These are phyloP conservation scores for Mnemiopsis leidyi DNA, from an alignment of 37 sponge, comb jelly and placozoan species.

Conservation along the genomic window DNA sequence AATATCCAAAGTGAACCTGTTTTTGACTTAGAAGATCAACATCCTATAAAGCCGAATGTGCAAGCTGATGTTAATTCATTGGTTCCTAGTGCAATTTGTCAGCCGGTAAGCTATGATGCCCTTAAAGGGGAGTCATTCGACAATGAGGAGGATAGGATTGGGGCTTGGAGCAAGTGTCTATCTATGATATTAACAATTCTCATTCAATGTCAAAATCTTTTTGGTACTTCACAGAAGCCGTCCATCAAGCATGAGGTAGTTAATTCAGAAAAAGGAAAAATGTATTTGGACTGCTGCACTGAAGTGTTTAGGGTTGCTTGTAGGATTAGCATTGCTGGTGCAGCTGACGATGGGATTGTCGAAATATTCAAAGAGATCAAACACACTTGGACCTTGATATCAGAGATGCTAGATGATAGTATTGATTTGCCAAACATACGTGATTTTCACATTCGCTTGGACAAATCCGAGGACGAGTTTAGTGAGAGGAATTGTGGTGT, in stretches of 20 bases:
- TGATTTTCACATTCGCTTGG: not conserved
- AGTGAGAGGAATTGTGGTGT: constrained; percentile 1
- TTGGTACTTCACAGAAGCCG: not conserved
- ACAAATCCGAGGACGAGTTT: not conserved
- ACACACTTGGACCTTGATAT: constrained; percentile 47
- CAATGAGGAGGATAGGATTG: constrained; percentile 30
- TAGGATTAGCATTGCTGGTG: constrained; percentile 6
- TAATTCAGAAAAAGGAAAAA: constrained; percentile 10
- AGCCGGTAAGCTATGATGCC: constrained; percentile 42
- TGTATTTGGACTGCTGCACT: not conserved
- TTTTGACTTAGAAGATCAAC: not conserved
- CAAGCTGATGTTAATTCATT: not conserved
- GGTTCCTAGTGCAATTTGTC: not conserved
- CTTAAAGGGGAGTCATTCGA: not conserved
- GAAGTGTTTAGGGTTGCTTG: constrained; percentile 59
- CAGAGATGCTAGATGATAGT: constrained; percentile 1
- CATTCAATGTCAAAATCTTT: not conserved
- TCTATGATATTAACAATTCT: constrained; percentile 18
- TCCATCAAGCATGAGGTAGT: not conserved
- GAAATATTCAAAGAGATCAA: constrained; percentile 63
- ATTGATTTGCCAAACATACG: constrained; percentile 3
- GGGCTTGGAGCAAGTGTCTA: constrained; percentile 58
- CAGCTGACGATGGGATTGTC: constrained; percentile 14
- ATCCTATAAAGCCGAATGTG: not conserved
- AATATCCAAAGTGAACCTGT: not conserved